A percentile compares a stretch with the other conserved stretches of the same genome.
These are phyloP conservation scores for Seriola dumerili DNA, from an alignment of 2,113 vertebrate species.

Conservation along the genomic window DNA sequence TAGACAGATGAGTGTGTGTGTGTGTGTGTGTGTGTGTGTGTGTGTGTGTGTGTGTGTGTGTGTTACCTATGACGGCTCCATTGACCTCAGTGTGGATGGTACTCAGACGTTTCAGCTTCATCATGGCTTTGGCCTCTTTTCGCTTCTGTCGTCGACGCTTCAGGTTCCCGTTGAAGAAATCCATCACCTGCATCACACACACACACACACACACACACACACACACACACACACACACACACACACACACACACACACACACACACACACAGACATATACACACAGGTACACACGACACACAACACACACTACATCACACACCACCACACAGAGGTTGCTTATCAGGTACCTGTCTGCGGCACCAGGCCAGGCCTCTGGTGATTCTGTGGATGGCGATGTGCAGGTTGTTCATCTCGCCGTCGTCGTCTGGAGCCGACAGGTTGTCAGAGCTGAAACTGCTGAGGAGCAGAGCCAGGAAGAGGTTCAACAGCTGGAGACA, in stretches of 20 bases:
- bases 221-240: not conserved
- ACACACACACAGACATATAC: not conserved
- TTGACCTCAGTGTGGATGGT: slow-evolving; percentile 87
- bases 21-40: no score
- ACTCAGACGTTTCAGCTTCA: slow-evolving; percentile 89
- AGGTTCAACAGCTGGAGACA: slow-evolving; percentile 92
- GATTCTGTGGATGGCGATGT: slow-evolving; percentile 94
- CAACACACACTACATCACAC: no score
- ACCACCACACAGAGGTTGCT: no score
- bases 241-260: not conserved
- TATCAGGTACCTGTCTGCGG: slow-evolving; percentile 79
- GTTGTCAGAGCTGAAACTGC: slow-evolving; percentile 97
- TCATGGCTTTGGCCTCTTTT: slow-evolving; percentile 88
- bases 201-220: not conserved
- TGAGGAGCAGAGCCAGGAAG: slow-evolving; percentile 96
- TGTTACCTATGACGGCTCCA: slow-evolving; percentile 74
- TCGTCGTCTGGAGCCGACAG: slow-evolving; percentile 94
- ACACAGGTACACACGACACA: not conserved
- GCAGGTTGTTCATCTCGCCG: slow-evolving; percentile 97
- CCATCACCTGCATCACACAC: slow-evolving; percentile 76
- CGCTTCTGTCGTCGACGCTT: slow-evolving; percentile 86
- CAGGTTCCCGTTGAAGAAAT: slow-evolving; percentile 90
- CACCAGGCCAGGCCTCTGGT: slow-evolving; percentile 87
- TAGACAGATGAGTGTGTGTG: no score
- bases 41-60: not conserved